A percentile compares a stretch with the other conserved stretches of the same genome.
phyloP scores from a whole-genome alignment of 2,113 vertebrate genomes.

The Cygnus atratus region DNA sequence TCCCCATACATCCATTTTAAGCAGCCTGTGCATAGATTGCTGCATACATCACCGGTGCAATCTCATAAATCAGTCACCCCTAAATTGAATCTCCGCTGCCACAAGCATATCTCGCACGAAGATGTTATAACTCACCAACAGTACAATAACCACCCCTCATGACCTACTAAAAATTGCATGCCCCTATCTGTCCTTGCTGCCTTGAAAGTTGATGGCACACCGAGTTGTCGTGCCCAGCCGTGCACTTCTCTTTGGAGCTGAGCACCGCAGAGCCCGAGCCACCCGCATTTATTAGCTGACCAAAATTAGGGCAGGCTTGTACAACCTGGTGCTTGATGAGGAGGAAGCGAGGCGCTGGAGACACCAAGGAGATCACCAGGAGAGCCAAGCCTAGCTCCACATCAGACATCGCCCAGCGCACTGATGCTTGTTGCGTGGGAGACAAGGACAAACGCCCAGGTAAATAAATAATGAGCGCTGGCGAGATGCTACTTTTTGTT shows the following conservation, averaged over 20 bases:
- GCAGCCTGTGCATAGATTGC: conserved; percentile 23
- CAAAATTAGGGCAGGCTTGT: neutral
- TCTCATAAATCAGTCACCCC: conserved; percentile 47
- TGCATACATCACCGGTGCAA: conserved; percentile 34
- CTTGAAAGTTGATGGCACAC: neutral
- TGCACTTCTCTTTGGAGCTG: neutral
- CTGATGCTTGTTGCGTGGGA: neutral
- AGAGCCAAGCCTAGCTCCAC: neutral
- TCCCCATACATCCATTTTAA: conserved; percentile 53
- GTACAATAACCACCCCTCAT: conserved; percentile 36
- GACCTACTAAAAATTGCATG: conserved; percentile 49
- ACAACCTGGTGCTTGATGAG: neutral
- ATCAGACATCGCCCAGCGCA: neutral
- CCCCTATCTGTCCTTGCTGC: neutral
- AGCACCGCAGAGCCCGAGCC: neutral
- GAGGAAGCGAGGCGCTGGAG: neutral
- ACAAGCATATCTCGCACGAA: conserved; percentile 33
- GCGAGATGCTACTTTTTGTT: neutral
- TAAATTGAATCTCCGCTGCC: conserved; percentile 57
- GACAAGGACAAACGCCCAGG: neutral
- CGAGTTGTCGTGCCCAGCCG: neutral
- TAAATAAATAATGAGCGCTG: neutral
- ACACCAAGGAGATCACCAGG: neutral
- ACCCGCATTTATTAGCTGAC: neutral
- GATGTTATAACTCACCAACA: conserved; percentile 53